Evolutionary conservation across 2,888 invertebrate species (phyloP), one percentile per base, ranked within the genome.

Genomic region (Euzetes globulus): DNA sequence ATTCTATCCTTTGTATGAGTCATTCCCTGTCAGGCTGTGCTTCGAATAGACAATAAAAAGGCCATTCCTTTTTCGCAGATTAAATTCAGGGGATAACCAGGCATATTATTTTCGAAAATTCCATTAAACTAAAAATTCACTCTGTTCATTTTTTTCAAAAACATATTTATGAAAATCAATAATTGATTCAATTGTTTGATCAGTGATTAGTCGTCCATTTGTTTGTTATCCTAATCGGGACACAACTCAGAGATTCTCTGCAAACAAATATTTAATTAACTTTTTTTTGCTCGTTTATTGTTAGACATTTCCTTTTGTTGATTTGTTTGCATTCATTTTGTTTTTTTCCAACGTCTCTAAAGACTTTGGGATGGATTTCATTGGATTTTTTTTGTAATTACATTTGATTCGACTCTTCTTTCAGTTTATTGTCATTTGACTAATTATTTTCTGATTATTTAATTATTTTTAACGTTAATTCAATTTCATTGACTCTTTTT

Each of bases 401-500:
- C 19, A 19, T 52, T 52, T 52, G 5, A 52, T 52, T n/a, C 19
- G 19, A 52, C 15, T 52, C 52, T 9, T 29, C n/a, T n/a, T n/a
- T n/a, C n/a, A n/a, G n/a, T n/a, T n/a, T n/a, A n/a, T 60, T 19
- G 13, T 60, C 29, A 17, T 60, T 60, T 29, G n/a, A 19, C 27
- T 60, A 27, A 60, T 60, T 29, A 60, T 60, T 9, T 60, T 7
- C 6, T 60, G 17, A 6, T 60, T 60, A 52, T 52, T 11, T 52
- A 6, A n/a, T 52, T n/a, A n/a, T 17, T 52, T 27, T 33, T 60
- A 60, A 6, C 60, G 29, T 29, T 60, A 60, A 60, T 60, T 29
- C 29, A 60, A 60, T 60, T 60, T 25, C 9, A 58, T 25, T 58
- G n/a, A n/a, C 27, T 22, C 58, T 58, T 58, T 58, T 58, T 33